Percentiles rank a stretch among this genome's conserved stretches.
phyloP scores from a whole-genome alignment of 2,113 vertebrate species.

The Dromiciops gliroides region DNA sequence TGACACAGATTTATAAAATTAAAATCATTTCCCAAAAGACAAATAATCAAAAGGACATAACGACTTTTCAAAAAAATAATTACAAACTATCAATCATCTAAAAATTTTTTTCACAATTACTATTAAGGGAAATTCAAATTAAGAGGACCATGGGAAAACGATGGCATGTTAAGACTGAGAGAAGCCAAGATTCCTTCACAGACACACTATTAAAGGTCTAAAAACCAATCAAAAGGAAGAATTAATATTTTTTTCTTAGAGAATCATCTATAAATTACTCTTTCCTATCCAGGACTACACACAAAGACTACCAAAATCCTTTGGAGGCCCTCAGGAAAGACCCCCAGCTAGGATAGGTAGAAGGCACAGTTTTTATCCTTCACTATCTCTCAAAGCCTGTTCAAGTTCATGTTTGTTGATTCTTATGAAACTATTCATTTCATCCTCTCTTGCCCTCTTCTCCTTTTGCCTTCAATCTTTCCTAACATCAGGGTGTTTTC shows the following conservation, averaged over 20 bases:
- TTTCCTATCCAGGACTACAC: not conserved
- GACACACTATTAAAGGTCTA: not conserved
- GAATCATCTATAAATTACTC: not conserved
- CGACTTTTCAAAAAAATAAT: not conserved
- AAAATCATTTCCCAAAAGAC: not conserved
- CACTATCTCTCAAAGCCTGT: too few relatives aligned
- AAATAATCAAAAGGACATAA: not conserved
- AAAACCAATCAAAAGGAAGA: not conserved
- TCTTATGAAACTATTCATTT: too few relatives aligned
- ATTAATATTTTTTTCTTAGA: too few relatives aligned
- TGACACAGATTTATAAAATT: not conserved
- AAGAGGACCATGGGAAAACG: not conserved
- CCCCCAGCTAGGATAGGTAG: not conserved
- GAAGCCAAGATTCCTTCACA: not conserved
- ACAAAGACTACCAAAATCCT: not conserved
- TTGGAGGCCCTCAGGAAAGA: not conserved
- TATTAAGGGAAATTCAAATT: not conserved
- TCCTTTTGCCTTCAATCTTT: too few relatives aligned
- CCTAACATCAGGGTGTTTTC: too few relatives aligned
- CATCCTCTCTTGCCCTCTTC: too few relatives aligned
- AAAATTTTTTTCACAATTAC: not conserved
- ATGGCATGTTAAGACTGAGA: not conserved
- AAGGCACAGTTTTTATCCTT: not conserved
- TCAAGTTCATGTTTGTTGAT: too few relatives aligned
- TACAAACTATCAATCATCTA: not conserved